Conservation (phyloP, 2,888 invertebrate genomes). For the Andrena camellia region DNA sequence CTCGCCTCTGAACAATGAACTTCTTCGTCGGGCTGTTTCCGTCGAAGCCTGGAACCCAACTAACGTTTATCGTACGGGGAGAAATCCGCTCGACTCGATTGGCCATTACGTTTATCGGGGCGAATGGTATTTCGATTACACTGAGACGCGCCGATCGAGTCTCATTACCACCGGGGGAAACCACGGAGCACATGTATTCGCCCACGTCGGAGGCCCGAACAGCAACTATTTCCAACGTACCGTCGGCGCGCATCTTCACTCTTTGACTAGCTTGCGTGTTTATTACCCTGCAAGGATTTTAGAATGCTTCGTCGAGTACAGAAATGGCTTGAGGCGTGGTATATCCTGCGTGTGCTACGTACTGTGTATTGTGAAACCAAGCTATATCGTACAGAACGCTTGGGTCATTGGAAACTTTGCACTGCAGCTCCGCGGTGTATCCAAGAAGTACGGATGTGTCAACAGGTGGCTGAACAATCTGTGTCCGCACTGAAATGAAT, state of each 20-base stretch:
- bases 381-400: conserved; percentile 94
- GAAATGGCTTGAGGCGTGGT: neutral
- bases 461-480: conserved; percentile 96
- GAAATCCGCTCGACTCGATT: conserved; percentile 88
- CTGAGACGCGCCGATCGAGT: conserved; percentile 93
- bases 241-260: conserved; percentile 91
- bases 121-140: conserved; percentile 98
- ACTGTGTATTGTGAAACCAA: conserved; percentile 96
- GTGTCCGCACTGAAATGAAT: conserved; percentile 91
- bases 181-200: conserved; percentile 95
- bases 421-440: conserved; percentile 96
- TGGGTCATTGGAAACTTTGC: conserved; percentile 97
- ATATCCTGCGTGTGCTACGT: conserved; percentile 82
- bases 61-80: conserved; percentile 93
- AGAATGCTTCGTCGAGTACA: neutral
- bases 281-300: conserved; percentile 84
- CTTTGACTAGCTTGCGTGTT: conserved; percentile 89
- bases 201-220: conserved; percentile 97
- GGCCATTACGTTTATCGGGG: conserved; percentile 95
- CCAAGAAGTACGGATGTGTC: conserved; percentile 96
- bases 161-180: conserved; percentile 96
- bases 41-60: conserved; percentile 98
- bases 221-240: conserved; percentile 94
- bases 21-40: conserved; percentile 98
- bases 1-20: conserved; percentile 96